A percentile compares a stretch with the other conserved stretches of the same genome.
Evolutionary conservation across 2,888 invertebrate genomes (phyloP).

Genomic region (Fissipunctia ypsillon): DNA sequence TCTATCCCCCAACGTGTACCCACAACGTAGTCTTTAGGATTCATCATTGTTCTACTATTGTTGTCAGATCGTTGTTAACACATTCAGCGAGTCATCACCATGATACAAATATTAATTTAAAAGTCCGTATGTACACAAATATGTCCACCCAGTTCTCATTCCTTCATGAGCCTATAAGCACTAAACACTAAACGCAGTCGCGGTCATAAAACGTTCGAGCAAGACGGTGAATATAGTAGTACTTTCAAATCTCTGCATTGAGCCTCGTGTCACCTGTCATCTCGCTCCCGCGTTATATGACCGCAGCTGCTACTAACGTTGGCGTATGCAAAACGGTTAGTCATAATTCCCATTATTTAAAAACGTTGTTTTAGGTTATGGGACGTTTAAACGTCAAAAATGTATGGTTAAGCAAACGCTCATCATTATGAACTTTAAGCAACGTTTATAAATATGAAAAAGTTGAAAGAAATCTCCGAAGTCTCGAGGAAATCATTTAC

Average conservation of each 20-base stretch:
- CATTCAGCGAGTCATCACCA: neutral
- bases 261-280: neutral
- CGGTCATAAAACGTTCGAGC: conserved; percentile 1
- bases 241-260: no score
- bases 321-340: no score
- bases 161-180: neutral
- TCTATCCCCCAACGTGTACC: neutral
- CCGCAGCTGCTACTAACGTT: no score
- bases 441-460: no score
- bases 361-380: no score
- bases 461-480: neutral
- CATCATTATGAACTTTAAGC: no score
- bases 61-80: neutral
- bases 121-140: neutral
- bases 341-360: no score
- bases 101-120: neutral
- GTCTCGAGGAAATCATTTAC: neutral
- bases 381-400: no score
- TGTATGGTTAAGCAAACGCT: no score
- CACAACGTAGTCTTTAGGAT: neutral
- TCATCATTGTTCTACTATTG: neutral
- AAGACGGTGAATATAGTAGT: no score
- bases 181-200: neutral
- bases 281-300: no score
- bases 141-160: neutral